Evolutionary conservation across 2,797 vertebrate species (phyloP).

Genomic region (Odontamblyopus rebecca): DNA sequence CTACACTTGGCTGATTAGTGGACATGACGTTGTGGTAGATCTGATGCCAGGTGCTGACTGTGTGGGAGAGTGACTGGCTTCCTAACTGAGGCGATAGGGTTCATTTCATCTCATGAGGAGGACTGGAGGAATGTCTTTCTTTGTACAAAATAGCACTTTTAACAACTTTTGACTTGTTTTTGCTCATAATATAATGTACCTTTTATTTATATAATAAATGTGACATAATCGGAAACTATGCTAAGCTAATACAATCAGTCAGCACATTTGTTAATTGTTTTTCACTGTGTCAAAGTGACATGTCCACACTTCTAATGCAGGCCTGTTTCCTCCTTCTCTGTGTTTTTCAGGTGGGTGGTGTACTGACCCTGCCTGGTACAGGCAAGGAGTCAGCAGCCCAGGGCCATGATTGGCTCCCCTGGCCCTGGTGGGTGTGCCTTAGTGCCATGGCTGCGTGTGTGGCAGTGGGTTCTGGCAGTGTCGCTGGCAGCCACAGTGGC

Average conservation of each 20-base stretch:
- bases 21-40: slow-evolving; percentile 26
- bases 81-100: slow-evolving; percentile 5
- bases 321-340: slow-evolving; percentile 12
- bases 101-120: too few species aligned
- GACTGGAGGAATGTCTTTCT: too few species aligned
- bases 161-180: too few species aligned
- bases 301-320: background rate
- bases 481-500: slow-evolving; percentile 69
- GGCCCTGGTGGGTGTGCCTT: slow-evolving; percentile 85
- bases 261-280: too few species aligned
- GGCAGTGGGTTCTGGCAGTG: slow-evolving; percentile 72
- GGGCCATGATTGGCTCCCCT: slow-evolving; percentile 75
- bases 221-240: too few species aligned
- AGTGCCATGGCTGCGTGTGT: slow-evolving; percentile 59
- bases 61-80: slow-evolving; percentile 68
- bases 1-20: background rate
- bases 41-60: slow-evolving; percentile 54
- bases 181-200: too few species aligned
- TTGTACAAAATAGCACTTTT: too few species aligned
- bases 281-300: too few species aligned
- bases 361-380: slow-evolving; percentile 77
- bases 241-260: background rate
- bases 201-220: background rate
- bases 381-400: slow-evolving; percentile 74
- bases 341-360: slow-evolving; percentile 76